A percentile compares a stretch with the other conserved stretches of the same genome.
phyloP scores from a whole-genome alignment of 1,140 invertebrate species.

The Megalonaias nervosa region DNA sequence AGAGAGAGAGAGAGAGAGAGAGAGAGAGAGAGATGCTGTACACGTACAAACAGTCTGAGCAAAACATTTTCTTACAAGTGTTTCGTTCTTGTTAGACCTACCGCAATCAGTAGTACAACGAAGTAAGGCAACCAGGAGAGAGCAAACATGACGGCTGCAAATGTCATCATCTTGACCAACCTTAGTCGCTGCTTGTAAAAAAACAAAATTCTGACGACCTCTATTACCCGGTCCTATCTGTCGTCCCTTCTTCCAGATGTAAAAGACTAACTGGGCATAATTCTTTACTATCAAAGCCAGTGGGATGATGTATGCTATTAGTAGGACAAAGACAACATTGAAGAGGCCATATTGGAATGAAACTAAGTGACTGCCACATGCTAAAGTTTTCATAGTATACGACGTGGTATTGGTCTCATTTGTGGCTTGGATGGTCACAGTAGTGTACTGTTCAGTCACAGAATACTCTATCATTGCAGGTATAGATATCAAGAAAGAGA shows the following conservation, averaged over 20 bases:
- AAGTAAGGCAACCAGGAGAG: slow-evolving; percentile 56
- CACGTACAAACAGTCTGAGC: no score
- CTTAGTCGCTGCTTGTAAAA: slow-evolving; percentile 30
- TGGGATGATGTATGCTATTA: slow-evolving; percentile 44
- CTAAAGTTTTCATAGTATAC: not conserved
- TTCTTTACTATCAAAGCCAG: slow-evolving; percentile 35
- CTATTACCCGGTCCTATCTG: not conserved
- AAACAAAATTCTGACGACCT: no score
- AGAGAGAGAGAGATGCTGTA: no score
- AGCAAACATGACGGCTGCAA: slow-evolving; percentile 48
- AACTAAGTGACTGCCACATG: slow-evolving; percentile 31
- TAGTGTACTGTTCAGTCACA: not conserved
- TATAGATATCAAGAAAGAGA: slow-evolving; percentile 35
- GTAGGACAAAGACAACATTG: slow-evolving; percentile 32
- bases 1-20: no score
- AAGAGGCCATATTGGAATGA: slow-evolving; percentile 16
- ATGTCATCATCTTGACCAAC: slow-evolving; percentile 52
- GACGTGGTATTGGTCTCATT: slow-evolving; percentile 5
- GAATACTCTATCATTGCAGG: slow-evolving; percentile 43
- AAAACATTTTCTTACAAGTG: no score
- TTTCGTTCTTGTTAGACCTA: slow-evolving; percentile 4
- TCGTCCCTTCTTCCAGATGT: slow-evolving; percentile 30
- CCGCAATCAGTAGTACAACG: slow-evolving; percentile 36
- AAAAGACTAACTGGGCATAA: slow-evolving; percentile 36
- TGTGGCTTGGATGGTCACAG: not conserved